Evolutionary conservation across 2,797 vertebrate genomes (phyloP), one percentile per base, ranked within the genome.

Genomic region (Falco naumanni): DNA sequence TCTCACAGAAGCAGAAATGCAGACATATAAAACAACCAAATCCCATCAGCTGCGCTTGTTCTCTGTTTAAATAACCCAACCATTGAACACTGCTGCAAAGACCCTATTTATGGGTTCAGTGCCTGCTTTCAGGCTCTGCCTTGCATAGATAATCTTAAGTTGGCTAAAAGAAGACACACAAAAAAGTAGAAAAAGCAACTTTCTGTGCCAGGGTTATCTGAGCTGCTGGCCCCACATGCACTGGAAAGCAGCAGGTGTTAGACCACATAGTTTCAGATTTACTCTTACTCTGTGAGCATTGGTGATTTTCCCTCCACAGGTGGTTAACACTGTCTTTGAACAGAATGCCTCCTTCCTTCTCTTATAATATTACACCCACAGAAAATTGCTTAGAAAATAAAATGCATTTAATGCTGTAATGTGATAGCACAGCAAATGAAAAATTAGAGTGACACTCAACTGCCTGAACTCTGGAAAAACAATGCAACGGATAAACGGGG

Each of bases 21-120:
- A 45, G 64, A 87, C 13, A 56, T 57, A 87, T 2, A 29, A 96
- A 87, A 29, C 25, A 90, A 76, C 53, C 37, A 53, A 90, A 89
- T 60, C 37, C 77, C 34, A 69, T 65, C 66, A 74, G 57, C 45
- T 78, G 78, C 41, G 8, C 53, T 95, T 70, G 34, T 69, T 29
- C 33, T 96, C 83, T 79, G 37, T 39, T 93, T 89, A 87, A 86
- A 95, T 93, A 85, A 96, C 86, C 84, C 79, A 88, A 24, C 47
- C 82, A 77, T 17, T 6, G 24, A 96, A 74, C 31, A 43, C 31
- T 86, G 24, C 61, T 80, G 47, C 45, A 78, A 85, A 80, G 39
- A 66, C 79, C 43, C 47, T 93, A 37, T 95, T 97, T 95, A 87
- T 83, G 87, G 45, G 17, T 89, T 87, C 64, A 61, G 33, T 54